A percentile compares a stretch with the other conserved stretches of the same genome.
Evolutionary conservation across 2,888 invertebrate genomes (phyloP).

Genomic region (Phymatocera aterrima): DNA sequence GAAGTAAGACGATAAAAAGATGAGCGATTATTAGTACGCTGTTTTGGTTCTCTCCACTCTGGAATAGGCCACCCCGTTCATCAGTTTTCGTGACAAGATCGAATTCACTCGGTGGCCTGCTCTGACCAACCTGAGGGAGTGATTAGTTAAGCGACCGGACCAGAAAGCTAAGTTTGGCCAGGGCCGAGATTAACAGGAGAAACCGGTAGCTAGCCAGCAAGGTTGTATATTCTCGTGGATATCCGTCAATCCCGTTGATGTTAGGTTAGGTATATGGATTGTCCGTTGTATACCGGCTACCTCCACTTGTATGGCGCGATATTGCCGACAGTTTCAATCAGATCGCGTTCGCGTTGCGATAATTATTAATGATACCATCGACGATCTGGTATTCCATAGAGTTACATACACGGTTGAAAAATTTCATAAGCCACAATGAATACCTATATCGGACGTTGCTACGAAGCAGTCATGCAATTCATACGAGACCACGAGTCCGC

Average conservation of each 20-base stretch:
- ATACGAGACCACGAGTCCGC: no score
- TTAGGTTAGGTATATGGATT: not conserved
- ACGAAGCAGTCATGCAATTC: no score
- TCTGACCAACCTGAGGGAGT: constrained; percentile 6
- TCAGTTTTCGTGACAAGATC: constrained; percentile 1
- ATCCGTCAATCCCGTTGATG: constrained; percentile 31
- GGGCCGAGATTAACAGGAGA: constrained; percentile 30
- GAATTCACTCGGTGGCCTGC: not conserved
- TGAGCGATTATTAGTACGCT: not conserved
- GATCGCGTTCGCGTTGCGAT: constrained; percentile 17
- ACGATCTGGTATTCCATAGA: not conserved
- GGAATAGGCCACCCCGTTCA: not conserved
- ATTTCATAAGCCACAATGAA: no score
- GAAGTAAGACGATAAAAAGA: no score
- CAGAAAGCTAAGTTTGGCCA: constrained; percentile 21
- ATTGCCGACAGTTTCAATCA: constrained; percentile 31
- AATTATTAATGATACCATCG: not conserved
- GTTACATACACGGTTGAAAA: no score
- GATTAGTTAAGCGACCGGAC: constrained; percentile 15
- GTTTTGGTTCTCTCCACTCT: not conserved
- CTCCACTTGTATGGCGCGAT: not conserved
- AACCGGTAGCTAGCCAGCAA: not conserved
- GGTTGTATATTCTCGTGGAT: not conserved
- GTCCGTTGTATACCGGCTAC: not conserved
- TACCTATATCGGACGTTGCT: no score